Conservation (phyloP, 2,113 vertebrate species). For the Oenanthe melanoleuca region DNA sequence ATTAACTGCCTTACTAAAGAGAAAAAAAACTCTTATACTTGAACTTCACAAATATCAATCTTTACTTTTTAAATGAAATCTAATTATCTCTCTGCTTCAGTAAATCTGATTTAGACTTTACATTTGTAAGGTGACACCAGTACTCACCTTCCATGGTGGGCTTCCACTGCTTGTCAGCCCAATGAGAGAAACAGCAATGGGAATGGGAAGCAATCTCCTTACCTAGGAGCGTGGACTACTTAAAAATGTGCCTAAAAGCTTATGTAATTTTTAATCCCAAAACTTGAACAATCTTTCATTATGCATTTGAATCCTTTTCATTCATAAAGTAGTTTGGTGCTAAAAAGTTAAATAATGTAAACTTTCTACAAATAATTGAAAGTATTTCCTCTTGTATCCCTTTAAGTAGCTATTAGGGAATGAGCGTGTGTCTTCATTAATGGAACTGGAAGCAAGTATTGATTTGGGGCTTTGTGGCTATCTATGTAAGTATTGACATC, state of each 20-base stretch:
- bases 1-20: neutral
- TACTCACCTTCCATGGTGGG: neutral
- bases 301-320: neutral
- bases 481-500: neutral
- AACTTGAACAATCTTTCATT: neutral
- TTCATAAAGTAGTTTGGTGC: neutral
- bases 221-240: neutral
- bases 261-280: neutral
- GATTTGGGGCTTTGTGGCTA: neutral
- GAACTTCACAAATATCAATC: neutral
- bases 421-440: neutral
- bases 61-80: neutral
- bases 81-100: neutral
- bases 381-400: neutral
- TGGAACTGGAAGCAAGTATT: neutral
- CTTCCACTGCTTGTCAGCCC: neutral
- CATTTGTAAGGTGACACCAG: neutral
- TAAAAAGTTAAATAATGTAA: neutral
- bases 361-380: neutral
- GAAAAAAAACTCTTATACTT: neutral
- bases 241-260: neutral
- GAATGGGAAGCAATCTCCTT: neutral
- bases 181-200: rapidly evolving
- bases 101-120: neutral
- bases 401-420: neutral